phyloP scores from a whole-genome alignment of 2,113 vertebrate genomes.

The Bos javanicus region DNA sequence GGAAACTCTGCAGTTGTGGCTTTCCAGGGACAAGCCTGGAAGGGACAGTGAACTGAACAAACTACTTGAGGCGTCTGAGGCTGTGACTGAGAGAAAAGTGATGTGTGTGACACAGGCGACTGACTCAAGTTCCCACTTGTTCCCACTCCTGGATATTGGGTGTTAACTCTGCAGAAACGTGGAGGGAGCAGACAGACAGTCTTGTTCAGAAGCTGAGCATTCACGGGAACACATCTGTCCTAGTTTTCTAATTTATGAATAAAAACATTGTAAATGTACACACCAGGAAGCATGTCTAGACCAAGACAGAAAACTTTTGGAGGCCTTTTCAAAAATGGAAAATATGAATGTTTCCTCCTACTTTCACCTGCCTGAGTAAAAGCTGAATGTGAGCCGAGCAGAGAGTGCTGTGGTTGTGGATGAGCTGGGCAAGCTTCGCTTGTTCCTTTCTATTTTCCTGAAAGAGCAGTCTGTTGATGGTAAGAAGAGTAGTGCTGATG shows the following conservation, averaged over 20 bases:
- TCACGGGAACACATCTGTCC: not conserved
- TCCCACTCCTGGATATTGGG: not conserved
- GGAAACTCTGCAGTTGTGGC: not conserved
- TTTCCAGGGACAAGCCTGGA: not conserved
- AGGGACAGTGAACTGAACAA: not conserved
- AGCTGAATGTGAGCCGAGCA: not conserved
- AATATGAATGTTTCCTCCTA: not conserved
- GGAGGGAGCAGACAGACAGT: not conserved
- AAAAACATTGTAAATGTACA: not conserved
- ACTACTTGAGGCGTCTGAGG: not conserved
- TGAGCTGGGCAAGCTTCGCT: not conserved
- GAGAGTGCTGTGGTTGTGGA: not conserved
- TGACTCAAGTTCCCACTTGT: not conserved
- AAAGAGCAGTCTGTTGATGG: not conserved
- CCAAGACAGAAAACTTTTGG: not conserved
- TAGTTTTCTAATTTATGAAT: not conserved
- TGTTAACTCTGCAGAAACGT: not conserved
- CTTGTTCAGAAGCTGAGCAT: not conserved
- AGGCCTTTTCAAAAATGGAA: constrained; percentile 28
- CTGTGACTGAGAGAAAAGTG: not conserved
- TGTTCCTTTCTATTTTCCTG: not conserved
- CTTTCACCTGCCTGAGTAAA: not conserved
- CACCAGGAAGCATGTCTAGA: not conserved
- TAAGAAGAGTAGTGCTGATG: not conserved
- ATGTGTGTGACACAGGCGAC: not conserved